Percentiles rank a stretch among this genome's conserved stretches.
Evolutionary conservation across 2,888 invertebrate species (phyloP).

Genomic region (Girardia tigrina): DNA sequence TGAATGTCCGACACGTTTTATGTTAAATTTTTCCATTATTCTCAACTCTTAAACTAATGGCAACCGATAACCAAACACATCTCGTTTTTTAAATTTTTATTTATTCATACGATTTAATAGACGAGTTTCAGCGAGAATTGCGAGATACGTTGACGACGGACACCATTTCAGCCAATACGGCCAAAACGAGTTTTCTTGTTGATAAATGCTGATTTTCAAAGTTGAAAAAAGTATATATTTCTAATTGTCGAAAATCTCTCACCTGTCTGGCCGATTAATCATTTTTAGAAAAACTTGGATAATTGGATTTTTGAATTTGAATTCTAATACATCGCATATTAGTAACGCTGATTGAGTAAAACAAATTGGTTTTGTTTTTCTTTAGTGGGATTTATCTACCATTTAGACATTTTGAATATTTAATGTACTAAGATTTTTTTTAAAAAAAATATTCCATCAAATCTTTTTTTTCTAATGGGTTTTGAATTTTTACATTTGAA

Average conservation of each 20-base stretch:
- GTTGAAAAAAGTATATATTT: background rate
- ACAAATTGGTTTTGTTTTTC: too few relatives aligned
- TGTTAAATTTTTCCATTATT: too few relatives aligned
- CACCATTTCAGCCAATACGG: constrained; percentile 5
- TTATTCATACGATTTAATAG: background rate
- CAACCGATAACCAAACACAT: too few relatives aligned
- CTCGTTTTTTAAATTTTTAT: background rate
- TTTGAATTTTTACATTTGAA: too few relatives aligned
- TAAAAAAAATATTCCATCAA: too few relatives aligned
- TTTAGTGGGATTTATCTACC: too few relatives aligned
- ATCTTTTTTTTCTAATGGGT: too few relatives aligned
- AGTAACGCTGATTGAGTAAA: too few relatives aligned
- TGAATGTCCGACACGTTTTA: too few relatives aligned
- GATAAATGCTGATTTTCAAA: background rate
- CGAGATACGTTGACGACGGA: background rate
- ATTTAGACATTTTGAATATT: too few relatives aligned
- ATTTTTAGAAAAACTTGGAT: background rate
- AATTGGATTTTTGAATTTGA: background rate
- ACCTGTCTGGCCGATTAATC: background rate
- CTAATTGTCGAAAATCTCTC: background rate
- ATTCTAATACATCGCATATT: background rate
- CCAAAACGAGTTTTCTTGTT: constrained; percentile 10
- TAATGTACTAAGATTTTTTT: too few relatives aligned
- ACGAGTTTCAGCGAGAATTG: constrained; percentile 3
- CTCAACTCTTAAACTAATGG: too few relatives aligned